These are phyloP conservation scores for Clarias gariepinus DNA, from an alignment of 2,113 vertebrate species.

Conservation along the genomic window DNA sequence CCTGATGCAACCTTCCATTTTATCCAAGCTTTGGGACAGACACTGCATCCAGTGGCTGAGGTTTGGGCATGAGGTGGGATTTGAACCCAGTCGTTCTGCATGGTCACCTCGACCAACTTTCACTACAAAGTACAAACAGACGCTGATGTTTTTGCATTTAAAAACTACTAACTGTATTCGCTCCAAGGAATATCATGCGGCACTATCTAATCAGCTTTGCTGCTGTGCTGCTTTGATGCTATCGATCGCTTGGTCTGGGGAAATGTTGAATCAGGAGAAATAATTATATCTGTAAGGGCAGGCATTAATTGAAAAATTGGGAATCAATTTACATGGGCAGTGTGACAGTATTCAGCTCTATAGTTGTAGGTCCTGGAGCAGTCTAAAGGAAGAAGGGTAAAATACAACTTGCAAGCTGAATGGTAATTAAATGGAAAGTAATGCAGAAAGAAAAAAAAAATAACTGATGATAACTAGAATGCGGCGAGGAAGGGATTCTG, in stretches of 20 bases:
- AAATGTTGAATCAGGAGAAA: constrained; percentile 63
- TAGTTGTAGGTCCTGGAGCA: constrained; percentile 46
- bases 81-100: no score
- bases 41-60: no score
- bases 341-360: constrained; percentile 56
- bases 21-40: no score
- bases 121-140: background rate
- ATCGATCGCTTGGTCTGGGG: constrained; percentile 45
- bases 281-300: constrained; percentile 53
- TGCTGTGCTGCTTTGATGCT: constrained; percentile 12
- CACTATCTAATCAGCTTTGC: constrained; percentile 6
- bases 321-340: constrained; percentile 71
- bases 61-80: no score
- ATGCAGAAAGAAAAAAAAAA: background rate
- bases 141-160: background rate
- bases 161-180: background rate
- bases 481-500: background rate
- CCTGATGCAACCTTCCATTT: no score
- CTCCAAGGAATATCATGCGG: background rate
- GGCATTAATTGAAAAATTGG: constrained; percentile 64
- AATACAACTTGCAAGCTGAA: background rate
- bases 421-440: background rate
- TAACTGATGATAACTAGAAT: background rate
- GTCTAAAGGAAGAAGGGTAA: background rate
- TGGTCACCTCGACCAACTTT: no score